Evolutionary conservation across 1,140 invertebrate species (phyloP).

Genomic region (Macrosteles quadrilineatus): DNA sequence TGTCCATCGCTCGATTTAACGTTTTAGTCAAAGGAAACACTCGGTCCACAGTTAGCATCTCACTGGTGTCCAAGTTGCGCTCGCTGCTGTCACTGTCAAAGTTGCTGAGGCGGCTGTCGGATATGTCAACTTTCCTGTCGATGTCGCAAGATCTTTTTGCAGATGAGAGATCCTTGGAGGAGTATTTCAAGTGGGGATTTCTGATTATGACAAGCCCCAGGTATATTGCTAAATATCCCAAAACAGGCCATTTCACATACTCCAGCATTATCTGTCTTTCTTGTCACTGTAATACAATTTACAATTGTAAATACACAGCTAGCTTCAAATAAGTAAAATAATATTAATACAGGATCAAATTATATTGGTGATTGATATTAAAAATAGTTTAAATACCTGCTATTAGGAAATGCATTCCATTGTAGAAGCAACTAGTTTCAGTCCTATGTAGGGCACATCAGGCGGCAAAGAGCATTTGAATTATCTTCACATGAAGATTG

Average conservation of each 20-base stretch:
- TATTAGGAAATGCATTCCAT: too few species aligned
- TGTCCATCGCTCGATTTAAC: not conserved
- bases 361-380: too few species aligned
- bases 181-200: not conserved
- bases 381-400: too few species aligned
- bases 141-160: not conserved
- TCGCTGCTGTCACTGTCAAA: not conserved
- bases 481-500: too few species aligned
- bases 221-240: not conserved
- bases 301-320: too few species aligned
- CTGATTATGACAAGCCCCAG: not conserved
- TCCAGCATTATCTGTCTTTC: too few species aligned
- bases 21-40: constrained; percentile 3
- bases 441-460: too few species aligned
- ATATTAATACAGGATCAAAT: too few species aligned
- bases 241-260: constrained; percentile 1
- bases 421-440: too few species aligned
- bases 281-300: too few species aligned
- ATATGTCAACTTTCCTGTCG: not conserved
- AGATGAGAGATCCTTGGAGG: not conserved
- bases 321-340: too few species aligned
- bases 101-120: not conserved
- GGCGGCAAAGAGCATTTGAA: too few species aligned
- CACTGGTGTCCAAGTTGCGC: not conserved
- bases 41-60: not conserved